These are phyloP conservation scores for Vulpes lagopus DNA, from an alignment of 2,113 vertebrate species.

Conservation along the genomic window DNA sequence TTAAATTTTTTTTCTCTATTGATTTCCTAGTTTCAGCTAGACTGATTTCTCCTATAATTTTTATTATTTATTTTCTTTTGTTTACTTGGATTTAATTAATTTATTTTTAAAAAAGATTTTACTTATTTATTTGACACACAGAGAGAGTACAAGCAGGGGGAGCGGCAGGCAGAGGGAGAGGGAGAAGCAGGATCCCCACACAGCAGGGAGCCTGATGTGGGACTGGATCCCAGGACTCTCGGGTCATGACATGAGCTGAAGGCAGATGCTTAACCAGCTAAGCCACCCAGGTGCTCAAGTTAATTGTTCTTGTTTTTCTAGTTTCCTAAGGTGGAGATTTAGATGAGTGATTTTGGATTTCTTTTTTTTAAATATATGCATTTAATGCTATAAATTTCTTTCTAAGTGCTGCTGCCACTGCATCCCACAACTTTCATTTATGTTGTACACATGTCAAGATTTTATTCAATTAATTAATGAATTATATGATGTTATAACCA, in stretches of 20 bases:
- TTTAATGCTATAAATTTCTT: neutral
- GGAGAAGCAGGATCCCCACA: too few species aligned
- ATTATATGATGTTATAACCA: neutral
- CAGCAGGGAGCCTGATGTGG: too few species aligned
- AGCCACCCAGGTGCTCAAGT: too few species aligned
- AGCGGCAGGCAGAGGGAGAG: too few species aligned
- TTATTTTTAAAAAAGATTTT: too few species aligned
- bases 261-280: too few species aligned
- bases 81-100: neutral
- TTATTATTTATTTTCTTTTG: neutral
- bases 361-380: neutral
- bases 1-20: neutral
- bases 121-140: too few species aligned
- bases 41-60: neutral
- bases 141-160: too few species aligned
- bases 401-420: neutral
- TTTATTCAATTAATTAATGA: neutral
- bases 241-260: too few species aligned
- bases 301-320: neutral
- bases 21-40: neutral
- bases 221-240: too few species aligned
- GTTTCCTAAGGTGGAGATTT: neutral
- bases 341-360: neutral
- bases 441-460: neutral
- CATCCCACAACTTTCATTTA: neutral